Percentiles rank a stretch among this genome's conserved stretches.
Conservation (phyloP, 2,797 vertebrate genomes). For the Capromys pilorides region DNA sequence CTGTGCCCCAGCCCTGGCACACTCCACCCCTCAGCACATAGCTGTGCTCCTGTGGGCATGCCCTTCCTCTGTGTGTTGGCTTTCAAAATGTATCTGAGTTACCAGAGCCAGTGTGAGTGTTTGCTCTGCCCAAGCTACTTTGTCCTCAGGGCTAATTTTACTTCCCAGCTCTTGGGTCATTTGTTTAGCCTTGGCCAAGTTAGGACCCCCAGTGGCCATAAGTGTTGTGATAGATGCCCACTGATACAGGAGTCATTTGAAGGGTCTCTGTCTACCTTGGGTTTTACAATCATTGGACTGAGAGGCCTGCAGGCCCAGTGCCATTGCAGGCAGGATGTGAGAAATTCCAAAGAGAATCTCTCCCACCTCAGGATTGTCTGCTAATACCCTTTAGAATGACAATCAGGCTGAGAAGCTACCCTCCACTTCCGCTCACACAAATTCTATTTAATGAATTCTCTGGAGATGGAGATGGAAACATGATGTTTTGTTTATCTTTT, state of each 20-base stretch:
- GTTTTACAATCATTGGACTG: background rate
- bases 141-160: background rate
- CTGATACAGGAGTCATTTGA: background rate
- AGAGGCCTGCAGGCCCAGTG: background rate
- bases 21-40: background rate
- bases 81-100: background rate
- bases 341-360: background rate
- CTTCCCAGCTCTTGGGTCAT: background rate
- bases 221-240: background rate
- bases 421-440: background rate
- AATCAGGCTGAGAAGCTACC: conserved; percentile 4
- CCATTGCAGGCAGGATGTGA: background rate
- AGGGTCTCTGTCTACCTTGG: background rate
- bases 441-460: conserved; percentile 54
- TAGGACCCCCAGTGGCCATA: background rate
- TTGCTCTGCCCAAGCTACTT: rapidly evolving
- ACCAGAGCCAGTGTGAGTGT: background rate
- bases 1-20: background rate
- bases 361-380: background rate
- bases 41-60: background rate
- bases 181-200: background rate
- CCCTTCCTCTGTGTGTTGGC: background rate
- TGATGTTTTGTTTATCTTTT: conserved; percentile 46
- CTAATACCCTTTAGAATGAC: background rate
- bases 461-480: background rate